Conservation (phyloP, 2,888 invertebrate species). For the Lepeophtheirus nordmannii region DNA sequence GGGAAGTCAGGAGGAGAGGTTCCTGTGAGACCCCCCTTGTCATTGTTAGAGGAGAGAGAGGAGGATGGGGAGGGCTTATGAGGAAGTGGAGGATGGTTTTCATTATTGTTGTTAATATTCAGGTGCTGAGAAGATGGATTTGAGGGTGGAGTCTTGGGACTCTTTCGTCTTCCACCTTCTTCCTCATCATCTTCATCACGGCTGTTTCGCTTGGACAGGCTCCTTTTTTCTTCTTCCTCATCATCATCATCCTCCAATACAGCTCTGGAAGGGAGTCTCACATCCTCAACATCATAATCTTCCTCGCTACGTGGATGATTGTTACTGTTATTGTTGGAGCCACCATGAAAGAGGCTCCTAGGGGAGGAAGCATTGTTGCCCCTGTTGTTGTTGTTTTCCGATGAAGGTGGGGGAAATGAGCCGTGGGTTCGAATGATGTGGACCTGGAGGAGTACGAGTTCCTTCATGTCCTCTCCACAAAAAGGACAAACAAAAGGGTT, state of each 20-base stretch:
- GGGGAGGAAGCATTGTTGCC: slow-evolving; percentile 18
- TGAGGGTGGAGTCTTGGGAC: slow-evolving; percentile 18
- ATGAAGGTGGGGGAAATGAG: slow-evolving; percentile 23
- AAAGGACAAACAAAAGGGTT: slow-evolving; percentile 30
- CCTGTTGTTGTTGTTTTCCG: not conserved
- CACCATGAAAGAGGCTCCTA: not conserved
- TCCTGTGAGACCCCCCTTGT: no score
- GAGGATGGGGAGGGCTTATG: slow-evolving; percentile 38
- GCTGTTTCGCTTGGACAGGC: not conserved
- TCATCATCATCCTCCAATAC: not conserved
- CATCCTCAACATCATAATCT: no score
- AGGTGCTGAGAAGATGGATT: slow-evolving; percentile 29
- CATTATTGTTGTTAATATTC: slow-evolving; percentile 24
- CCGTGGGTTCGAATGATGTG: slow-evolving; percentile 38
- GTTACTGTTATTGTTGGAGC: not conserved
- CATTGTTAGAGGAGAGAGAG: slow-evolving; percentile 44
- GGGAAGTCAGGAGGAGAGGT: slow-evolving; percentile 32
- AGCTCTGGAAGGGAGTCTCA: not conserved
- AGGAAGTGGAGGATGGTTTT: slow-evolving; percentile 22
- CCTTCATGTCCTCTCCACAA: slow-evolving; percentile 35
- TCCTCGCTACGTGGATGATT: no score
- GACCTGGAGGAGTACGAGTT: slow-evolving; percentile 31
- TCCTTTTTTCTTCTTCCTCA: not conserved
- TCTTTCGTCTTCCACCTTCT: slow-evolving; percentile 7
- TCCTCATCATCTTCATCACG: not conserved